Evolutionary conservation across 2,797 vertebrate genomes (phyloP), one percentile per base, ranked within the genome.

Genomic region (Microhierax caerulescens): DNA sequence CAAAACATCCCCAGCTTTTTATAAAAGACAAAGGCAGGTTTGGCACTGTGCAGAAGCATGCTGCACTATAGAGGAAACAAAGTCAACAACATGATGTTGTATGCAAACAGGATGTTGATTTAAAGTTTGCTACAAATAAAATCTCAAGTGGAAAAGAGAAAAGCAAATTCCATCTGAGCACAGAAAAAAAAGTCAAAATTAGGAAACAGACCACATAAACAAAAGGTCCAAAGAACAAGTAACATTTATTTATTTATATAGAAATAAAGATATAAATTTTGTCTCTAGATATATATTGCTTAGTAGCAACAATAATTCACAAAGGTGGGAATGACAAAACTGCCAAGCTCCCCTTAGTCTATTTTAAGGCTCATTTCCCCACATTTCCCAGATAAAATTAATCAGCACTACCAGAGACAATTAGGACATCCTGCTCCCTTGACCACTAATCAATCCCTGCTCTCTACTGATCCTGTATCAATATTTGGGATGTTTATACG

Each of bases 381-480:
- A 85, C 74, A 70, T 73, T 65, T 92, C 75, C 57, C 39, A 85
- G 77, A 79, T 77, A 85, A 97, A 94, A 93, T 92, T 95, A 95
- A 96, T 90, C 95, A 95, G 83, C 43, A 28, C 43, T 57, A 83
- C 59, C 77, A 82, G 63, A 88, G 93, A 80, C 90, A 68, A 95
- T 96, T 90, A 96, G 95, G 70, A 92, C 80, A 93, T 87, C 88
- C 93, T 85, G 83, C 83, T 93, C 80, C 67, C 85, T 85, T 90
- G 92, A 90, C 90, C 95, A 47, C 95, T 57, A 95, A 96, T 96
- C 96, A 95, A 95, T 95, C 43, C 70, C 77, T 87, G 70, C 83
- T 94, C 79, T 90, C 57, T 85, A 17, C 82, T 50, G 91, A 88
- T 94, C 63, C 94, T 64, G 60, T 95, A 82, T 89, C 81, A 76